These are phyloP conservation scores for Micronycteris hirsuta DNA, from an alignment of 2,113 vertebrate species.

Conservation along the genomic window DNA sequence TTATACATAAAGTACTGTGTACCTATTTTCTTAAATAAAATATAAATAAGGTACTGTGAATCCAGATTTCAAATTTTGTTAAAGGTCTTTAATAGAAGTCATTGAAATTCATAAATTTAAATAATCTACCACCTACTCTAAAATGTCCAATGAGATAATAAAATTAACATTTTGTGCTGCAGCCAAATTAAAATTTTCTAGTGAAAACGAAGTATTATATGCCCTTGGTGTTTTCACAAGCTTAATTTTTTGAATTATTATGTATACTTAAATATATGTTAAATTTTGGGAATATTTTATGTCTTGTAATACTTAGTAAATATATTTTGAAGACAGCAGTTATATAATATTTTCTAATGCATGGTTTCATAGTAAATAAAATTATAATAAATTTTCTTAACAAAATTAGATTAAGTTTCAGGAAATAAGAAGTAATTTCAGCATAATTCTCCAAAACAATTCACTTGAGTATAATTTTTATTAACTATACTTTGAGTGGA, in stretches of 20 bases:
- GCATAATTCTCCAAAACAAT: background rate
- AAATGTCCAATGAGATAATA: background rate
- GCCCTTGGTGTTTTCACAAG: background rate
- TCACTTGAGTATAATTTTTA: background rate
- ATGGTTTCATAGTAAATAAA: background rate
- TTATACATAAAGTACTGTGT: background rate
- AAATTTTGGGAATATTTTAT: background rate
- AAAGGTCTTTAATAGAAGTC: background rate
- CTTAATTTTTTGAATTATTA: background rate
- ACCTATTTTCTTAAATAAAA: background rate
- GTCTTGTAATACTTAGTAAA: background rate
- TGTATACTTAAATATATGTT: background rate
- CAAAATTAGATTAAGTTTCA: background rate
- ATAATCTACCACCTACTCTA: background rate
- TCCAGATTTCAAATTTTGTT: background rate
- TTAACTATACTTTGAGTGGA: background rate
- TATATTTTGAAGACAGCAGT: background rate
- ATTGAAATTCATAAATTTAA: background rate
- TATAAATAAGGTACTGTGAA: background rate
- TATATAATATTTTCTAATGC: background rate
- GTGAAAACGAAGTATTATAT: background rate
- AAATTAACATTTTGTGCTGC: background rate
- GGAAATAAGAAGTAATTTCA: background rate
- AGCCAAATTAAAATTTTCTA: background rate
- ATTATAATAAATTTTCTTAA: background rate